phyloP scores from a whole-genome alignment of 2,113 vertebrate species.

The Lanius ludovicianus region DNA sequence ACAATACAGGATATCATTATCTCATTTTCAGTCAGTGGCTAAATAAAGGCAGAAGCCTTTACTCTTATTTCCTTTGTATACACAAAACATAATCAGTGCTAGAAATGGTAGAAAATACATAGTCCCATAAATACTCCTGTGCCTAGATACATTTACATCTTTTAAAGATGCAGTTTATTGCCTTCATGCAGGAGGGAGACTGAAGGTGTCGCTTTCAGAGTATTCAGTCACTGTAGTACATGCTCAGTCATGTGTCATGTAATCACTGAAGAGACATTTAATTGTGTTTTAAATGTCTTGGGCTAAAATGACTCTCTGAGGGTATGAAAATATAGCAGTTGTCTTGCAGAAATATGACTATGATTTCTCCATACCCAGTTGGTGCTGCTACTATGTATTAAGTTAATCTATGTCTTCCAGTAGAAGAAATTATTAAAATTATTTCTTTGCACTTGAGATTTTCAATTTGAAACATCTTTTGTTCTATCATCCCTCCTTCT shows the following conservation, averaged over 20 bases:
- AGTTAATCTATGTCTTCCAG: neutral
- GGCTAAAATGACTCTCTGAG: neutral
- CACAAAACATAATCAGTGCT: neutral
- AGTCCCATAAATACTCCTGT: neutral
- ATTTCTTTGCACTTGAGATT: neutral
- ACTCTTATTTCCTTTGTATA: neutral
- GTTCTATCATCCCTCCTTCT: neutral
- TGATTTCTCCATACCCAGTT: neutral
- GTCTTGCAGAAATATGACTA: neutral
- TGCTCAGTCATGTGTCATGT: neutral
- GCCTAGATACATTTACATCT: neutral
- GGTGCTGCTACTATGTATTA: neutral
- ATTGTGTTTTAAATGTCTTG: neutral
- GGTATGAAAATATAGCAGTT: neutral
- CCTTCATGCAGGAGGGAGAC: neutral
- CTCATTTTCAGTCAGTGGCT: neutral
- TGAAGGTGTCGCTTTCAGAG: neutral
- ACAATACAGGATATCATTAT: neutral
- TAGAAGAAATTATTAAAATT: neutral
- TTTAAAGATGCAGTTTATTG: neutral
- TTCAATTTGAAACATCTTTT: neutral
- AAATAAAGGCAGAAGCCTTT: neutral
- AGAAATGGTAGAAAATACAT: neutral
- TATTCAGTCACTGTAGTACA: neutral
- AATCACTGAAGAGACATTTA: neutral